Percentiles rank a stretch among this genome's conserved stretches.
Evolutionary conservation across 2,797 vertebrate species (phyloP).

Genomic region (Argentina silus): DNA sequence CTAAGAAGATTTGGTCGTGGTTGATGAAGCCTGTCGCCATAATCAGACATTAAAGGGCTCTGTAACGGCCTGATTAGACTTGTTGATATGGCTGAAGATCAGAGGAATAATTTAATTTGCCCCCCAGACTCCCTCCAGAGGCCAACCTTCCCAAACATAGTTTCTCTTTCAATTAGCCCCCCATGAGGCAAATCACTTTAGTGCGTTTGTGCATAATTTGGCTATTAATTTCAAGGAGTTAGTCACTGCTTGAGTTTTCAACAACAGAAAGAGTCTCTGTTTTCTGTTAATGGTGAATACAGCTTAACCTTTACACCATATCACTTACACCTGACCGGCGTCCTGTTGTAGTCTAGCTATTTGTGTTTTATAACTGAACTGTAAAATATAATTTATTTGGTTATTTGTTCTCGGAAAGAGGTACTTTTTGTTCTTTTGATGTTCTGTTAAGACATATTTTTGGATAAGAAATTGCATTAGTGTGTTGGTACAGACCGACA

Average conservation of each 20-base stretch:
- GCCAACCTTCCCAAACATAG: conserved; percentile 9
- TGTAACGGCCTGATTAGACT: not conserved
- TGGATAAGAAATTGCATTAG: too few species aligned
- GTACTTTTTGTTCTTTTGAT: too few species aligned
- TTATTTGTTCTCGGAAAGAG: too few species aligned
- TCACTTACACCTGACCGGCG: too few species aligned
- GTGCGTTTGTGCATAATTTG: not conserved
- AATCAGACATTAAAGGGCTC: not conserved
- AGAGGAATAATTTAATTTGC: not conserved
- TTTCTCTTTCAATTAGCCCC: not conserved
- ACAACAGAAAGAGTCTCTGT: too few species aligned
- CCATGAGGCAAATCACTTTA: not conserved
- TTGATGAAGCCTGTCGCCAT: not conserved
- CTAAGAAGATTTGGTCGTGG: not conserved
- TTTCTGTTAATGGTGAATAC: too few species aligned
- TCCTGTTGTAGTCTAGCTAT: too few species aligned
- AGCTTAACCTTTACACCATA: too few species aligned
- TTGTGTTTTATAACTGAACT: too few species aligned
- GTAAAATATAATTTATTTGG: too few species aligned
- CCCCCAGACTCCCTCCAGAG: conserved; percentile 1
- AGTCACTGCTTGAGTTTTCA: not conserved
- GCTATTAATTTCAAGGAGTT: not conserved
- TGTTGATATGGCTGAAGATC: not conserved
- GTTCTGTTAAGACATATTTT: too few species aligned
- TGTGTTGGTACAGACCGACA: too few species aligned